Evolutionary conservation across 2,888 invertebrate species (phyloP).

Genomic region (Pterobdella sp.): DNA sequence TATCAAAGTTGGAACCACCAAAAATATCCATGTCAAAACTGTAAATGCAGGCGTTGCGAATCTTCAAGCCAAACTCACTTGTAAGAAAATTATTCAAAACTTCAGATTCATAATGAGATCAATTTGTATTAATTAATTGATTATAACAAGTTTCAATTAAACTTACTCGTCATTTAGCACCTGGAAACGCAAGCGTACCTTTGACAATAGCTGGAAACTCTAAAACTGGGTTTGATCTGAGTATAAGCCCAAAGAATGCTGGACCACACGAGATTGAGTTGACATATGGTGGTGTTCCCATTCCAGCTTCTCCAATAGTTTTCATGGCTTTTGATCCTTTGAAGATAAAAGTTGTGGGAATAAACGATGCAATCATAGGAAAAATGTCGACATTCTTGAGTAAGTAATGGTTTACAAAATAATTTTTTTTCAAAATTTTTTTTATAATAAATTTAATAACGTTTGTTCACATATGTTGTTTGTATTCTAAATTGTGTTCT

Average conservation of each 20-base stretch:
- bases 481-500: not conserved
- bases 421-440: not conserved
- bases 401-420: conserved; percentile 46
- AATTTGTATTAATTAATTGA: no score
- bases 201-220: conserved; percentile 14
- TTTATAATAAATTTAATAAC: not conserved
- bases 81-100: conserved; percentile 42
- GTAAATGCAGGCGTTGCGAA: conserved; percentile 52
- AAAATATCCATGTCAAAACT: conserved; percentile 54
- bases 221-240: conserved; percentile 26
- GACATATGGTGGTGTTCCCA: conserved; percentile 51
- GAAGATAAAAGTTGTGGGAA: conserved; percentile 72
- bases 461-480: not conserved
- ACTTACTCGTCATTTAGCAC: conserved; percentile 4
- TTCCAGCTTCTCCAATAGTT: conserved; percentile 87
- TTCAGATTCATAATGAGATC: no score
- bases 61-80: conserved; percentile 54
- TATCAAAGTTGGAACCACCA: conserved; percentile 52
- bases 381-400: conserved; percentile 92
- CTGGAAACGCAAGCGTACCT: conserved; percentile 7
- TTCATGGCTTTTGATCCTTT: conserved; percentile 68
- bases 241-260: conserved; percentile 26
- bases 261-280: conserved; percentile 50
- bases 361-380: conserved; percentile 78
- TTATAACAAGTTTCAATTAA: not conserved